A percentile compares a stretch with the other conserved stretches of the same genome.
Conservation (phyloP, 2,888 invertebrate genomes). For the Lepidonotus clava region DNA sequence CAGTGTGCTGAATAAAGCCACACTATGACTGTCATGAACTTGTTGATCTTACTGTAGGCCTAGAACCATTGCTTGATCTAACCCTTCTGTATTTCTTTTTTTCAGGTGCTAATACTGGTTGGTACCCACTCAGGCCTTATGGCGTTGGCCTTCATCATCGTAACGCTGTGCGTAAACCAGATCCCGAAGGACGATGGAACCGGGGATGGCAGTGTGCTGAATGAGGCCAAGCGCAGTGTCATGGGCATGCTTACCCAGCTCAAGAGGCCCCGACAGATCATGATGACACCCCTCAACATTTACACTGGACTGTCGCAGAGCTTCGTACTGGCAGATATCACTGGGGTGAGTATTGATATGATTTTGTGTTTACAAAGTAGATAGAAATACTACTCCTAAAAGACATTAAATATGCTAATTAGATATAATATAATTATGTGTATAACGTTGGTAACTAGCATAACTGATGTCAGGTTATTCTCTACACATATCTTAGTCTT, state of each 20-base stretch:
- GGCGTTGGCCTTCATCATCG: background rate
- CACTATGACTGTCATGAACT: too few species aligned
- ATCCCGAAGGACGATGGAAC: slow-evolving; percentile 28
- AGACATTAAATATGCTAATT: too few species aligned
- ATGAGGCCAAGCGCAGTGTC: slow-evolving; percentile 8
- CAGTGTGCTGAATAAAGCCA: background rate
- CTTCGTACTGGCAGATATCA: slow-evolving; percentile 53
- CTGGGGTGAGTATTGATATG: slow-evolving; percentile 48
- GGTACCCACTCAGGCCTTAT: slow-evolving; percentile 7
- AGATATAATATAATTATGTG: too few species aligned
- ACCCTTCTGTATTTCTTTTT: background rate
- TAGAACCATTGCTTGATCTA: too few species aligned
- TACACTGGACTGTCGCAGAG: slow-evolving; percentile 53
- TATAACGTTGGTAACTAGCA: too few species aligned
- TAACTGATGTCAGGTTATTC: too few species aligned
- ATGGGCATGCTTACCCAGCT: slow-evolving; percentile 27
- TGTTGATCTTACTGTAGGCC: too few species aligned
- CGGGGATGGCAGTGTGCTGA: background rate
- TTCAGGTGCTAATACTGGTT: slow-evolving; percentile 33
- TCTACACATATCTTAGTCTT: too few species aligned
- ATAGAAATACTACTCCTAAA: too few species aligned
- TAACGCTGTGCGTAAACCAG: slow-evolving; percentile 8
- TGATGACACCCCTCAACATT: slow-evolving; percentile 49
- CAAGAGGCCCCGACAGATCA: slow-evolving; percentile 19
- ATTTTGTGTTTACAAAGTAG: background rate